Base-by-base conservation (phyloP, 2,113 vertebrate genomes). In the Perognathus longimembris region DNA sequence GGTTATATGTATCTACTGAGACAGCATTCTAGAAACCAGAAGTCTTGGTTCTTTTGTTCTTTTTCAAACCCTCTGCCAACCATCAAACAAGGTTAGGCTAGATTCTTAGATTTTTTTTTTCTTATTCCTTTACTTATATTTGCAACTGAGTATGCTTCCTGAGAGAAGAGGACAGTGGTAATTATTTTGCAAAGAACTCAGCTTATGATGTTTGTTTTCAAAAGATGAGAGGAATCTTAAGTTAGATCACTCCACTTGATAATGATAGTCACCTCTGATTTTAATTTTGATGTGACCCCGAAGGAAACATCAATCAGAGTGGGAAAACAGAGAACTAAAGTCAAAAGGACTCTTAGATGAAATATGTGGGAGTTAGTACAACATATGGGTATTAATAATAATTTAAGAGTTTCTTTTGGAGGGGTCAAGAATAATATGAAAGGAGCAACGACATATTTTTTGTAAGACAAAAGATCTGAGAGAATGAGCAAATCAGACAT, bases 401-500 rank as follows among this genome's bases (percentile, higher is more conserved):
- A 93, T 1, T 94, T 95, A 97, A 96, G 86, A 90, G 79, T 97
- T 96, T 96, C 89, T 95, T 74, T 86, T 32, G 54, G 11, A 75
- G 20, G 77, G 93, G 88, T 97, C 96, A 96, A 96, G 84, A 94
- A 96, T 95, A 97, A 96, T 94, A 96, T 76, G 90, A 97, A 97
- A 97, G 54, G 87, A 96, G 73, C 80, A 97, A 94, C 97, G 96
- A 97, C 61, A 96, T 95, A 96, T 96, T 94, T 88, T 80, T 67
- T 92, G 71, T 85, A 80, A 93, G 95, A 92, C 86, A 95, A 84
- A 84, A 74, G 74, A 92, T 91, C 86, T 96, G 94, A 96, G 97
- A 96, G 94, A 67, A 82, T 80, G 94, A 95, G 95, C 97, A 97
- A 97, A 97, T 96, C 96, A 97, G 30, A 57, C 96, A 93, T 96